phyloP scores from a whole-genome alignment of 2,888 invertebrate species.

The Lydus trimaculatus region DNA sequence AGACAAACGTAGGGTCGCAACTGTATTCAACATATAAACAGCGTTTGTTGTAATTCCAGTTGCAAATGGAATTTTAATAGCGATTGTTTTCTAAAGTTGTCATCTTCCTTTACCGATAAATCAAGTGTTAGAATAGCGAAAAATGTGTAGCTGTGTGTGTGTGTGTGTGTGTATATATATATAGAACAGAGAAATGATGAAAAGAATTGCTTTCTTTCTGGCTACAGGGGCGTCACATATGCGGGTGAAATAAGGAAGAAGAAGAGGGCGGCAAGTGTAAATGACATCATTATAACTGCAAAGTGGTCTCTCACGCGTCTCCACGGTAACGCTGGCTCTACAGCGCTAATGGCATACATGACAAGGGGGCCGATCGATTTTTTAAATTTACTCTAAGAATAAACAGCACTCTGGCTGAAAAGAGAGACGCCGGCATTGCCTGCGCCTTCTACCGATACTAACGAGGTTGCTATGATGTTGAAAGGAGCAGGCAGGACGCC shows the following conservation, averaged over 20 bases:
- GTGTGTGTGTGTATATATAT: too few relatives aligned
- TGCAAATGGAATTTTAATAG: constrained; percentile 49
- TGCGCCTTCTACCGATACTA: constrained; percentile 5
- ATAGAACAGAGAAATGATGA: constrained; percentile 33
- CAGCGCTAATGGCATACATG: constrained; percentile 63
- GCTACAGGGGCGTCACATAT: constrained; percentile 50
- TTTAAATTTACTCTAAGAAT: constrained; percentile 62
- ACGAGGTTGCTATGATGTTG: constrained; percentile 12
- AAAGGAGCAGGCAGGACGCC: background rate
- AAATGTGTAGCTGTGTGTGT: too few relatives aligned
- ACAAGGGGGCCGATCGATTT: constrained; percentile 62
- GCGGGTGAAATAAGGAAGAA: constrained; percentile 58
- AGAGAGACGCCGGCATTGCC: constrained; percentile 12
- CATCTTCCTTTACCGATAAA: constrained; percentile 25
- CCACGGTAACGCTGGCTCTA: constrained; percentile 58
- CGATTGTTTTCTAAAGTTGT: constrained; percentile 44
- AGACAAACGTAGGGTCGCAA: constrained; percentile 9
- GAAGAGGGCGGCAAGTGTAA: constrained; percentile 60
- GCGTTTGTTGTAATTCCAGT: constrained; percentile 5
- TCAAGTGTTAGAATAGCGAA: background rate
- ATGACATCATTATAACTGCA: constrained; percentile 64
- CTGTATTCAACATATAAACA: constrained; percentile 21
- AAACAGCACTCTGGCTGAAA: constrained; percentile 51
- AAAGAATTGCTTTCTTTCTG: constrained; percentile 19
- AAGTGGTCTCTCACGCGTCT: constrained; percentile 62